Conservation (phyloP, 92 coral and sea anemone genomes). For the Muricea muricata region DNA sequence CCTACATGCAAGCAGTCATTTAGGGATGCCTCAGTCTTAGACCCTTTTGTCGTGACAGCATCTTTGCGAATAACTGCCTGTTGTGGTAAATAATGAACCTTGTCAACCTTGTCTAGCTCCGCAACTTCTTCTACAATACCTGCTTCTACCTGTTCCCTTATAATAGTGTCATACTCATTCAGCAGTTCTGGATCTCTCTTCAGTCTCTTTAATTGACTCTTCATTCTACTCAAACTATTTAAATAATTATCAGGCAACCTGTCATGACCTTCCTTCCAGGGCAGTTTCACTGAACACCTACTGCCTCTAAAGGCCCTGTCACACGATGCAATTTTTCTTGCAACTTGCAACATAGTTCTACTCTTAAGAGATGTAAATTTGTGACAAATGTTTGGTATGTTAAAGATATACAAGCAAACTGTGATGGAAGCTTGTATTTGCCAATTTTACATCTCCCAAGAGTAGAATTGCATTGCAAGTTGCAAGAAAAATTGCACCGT, state of each 20-base stretch:
- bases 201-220: not conserved
- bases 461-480: no score
- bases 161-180: conserved; percentile 36
- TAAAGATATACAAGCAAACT: no score
- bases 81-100: not conserved
- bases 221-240: conserved; percentile 8
- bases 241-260: conserved; percentile 41
- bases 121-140: conserved; percentile 39
- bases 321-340: no score
- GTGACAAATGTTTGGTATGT: no score
- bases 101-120: conserved; percentile 31
- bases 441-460: no score
- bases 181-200: not conserved
- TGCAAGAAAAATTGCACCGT: no score
- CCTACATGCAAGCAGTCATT: no score
- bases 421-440: no score
- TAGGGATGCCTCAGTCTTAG: no score
- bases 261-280: conserved; percentile 9
- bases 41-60: not conserved
- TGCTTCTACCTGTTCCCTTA: conserved; percentile 15
- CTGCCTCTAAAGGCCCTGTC: not conserved
- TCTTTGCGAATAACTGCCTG: not conserved
- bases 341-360: no score
- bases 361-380: no score
- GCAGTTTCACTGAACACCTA: not conserved